Percentiles rank a stretch among this genome's conserved stretches.
Evolutionary conservation across 2,888 invertebrate genomes (phyloP).

Genomic region (Ischnura elegans): DNA sequence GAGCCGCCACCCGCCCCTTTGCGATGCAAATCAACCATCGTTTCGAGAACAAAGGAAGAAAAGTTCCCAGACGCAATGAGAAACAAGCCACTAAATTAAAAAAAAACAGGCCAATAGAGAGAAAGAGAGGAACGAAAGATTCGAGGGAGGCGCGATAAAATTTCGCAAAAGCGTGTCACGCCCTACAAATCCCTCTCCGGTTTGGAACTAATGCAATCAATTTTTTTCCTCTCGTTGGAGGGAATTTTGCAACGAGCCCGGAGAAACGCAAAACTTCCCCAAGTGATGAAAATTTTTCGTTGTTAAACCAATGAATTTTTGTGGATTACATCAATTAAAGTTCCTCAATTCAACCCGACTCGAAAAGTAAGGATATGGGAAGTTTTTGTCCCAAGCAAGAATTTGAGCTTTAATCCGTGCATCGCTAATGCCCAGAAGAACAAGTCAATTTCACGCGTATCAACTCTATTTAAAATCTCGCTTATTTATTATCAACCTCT

Average conservation of each 20-base stretch:
- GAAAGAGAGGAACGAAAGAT: background rate
- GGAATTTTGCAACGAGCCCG: background rate
- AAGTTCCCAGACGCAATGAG: background rate
- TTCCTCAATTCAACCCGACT: background rate
- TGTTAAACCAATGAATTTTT: background rate
- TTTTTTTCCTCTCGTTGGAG: background rate
- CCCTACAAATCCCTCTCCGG: background rate
- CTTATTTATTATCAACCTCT: too few species aligned
- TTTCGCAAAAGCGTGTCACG: background rate
- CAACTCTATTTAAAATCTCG: too few species aligned
- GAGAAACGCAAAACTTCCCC: background rate
- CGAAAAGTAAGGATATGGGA: background rate
- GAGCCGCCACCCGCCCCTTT: background rate
- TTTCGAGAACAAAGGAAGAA: background rate
- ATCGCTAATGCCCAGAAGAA: too few species aligned
- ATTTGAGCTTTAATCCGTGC: too few species aligned
- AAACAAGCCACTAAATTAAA: too few species aligned
- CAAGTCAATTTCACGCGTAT: too few species aligned
- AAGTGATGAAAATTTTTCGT: background rate
- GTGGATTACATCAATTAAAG: background rate
- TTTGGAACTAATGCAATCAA: background rate
- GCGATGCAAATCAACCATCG: background rate
- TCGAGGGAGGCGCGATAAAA: background rate
- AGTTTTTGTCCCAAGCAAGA: too few species aligned
- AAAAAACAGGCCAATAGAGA: background rate